Evolutionary conservation across 2,113 vertebrate genomes (phyloP), one percentile per base, ranked within the genome.

Genomic region (Stigmatopora nigra): DNA sequence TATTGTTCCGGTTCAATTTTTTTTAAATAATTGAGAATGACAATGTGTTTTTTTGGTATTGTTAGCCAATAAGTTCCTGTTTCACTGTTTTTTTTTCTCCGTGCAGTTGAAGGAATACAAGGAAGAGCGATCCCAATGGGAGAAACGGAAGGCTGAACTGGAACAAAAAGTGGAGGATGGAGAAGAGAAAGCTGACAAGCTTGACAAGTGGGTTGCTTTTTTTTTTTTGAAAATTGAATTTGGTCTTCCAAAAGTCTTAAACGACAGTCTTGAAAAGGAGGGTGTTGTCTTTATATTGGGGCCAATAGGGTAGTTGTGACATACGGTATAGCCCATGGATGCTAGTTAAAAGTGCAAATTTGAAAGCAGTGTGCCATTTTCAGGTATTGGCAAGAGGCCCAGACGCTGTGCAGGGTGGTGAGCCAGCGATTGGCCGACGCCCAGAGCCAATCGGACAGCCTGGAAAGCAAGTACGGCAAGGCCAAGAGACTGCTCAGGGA

Each of bases 331-430:
- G 1, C 25, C 25, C 3, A 31, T 3, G 25, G 25, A 31, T 41
- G 38, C 38, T 8, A 41, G 7, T 41, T 41, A 10, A 41, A 41
- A 41, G 38, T 41, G 7, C 38, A 41, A 41, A 41, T 41, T 41
- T 41, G 38, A 41, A 11, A 20, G 17, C 22, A 9, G n/a, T n/a
- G 52, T 72, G 4, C 79, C 3, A 66, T 62, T 38, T 46, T 70
- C 69, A 89, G 88, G 76, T 93, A 95, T 67, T 96, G 94, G 94
- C 90, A 94, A 67, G 94, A 96, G 76, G 92, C 94, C 78, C 94
- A 96, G 83, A 91, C 88, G 22, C 86, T 96, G 66, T 95, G 94
- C 81, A 92, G 93, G 84, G 91, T 93, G 17, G 91, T 95, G 74
- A 95, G 92, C 71, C 93, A 96, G 68, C 90, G 91, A 78, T 83